Evolutionary conservation across 2,888 invertebrate species (phyloP).

Genomic region (Chloroclysta siterata): DNA sequence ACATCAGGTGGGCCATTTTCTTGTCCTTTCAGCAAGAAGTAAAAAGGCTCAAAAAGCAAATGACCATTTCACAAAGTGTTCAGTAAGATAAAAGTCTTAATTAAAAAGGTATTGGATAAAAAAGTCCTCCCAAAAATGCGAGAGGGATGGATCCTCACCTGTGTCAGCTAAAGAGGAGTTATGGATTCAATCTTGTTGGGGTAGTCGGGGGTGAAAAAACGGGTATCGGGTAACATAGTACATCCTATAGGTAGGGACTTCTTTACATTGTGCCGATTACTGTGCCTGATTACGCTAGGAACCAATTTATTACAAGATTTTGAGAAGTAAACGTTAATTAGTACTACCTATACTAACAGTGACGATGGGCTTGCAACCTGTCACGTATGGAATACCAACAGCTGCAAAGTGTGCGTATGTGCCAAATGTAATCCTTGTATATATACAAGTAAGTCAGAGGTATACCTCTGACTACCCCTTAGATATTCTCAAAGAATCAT

Average conservation of each 20-base stretch:
- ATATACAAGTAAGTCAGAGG: too few relatives aligned
- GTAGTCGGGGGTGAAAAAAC: slow-evolving; percentile 28
- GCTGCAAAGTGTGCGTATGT: too few relatives aligned
- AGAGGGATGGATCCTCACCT: slow-evolving; percentile 38
- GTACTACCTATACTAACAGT: too few relatives aligned
- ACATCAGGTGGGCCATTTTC: too few relatives aligned
- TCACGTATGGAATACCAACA: too few relatives aligned
- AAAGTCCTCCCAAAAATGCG: slow-evolving; percentile 28
- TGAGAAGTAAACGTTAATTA: too few relatives aligned
- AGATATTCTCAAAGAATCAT: too few relatives aligned
- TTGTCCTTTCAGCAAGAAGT: too few relatives aligned
- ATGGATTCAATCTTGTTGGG: slow-evolving; percentile 36
- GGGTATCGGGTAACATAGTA: slow-evolving; percentile 22
- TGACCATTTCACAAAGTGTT: not conserved
- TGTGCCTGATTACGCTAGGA: not conserved
- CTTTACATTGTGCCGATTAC: too few relatives aligned
- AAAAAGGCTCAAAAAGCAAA: not conserved
- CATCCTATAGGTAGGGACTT: slow-evolving; percentile 24
- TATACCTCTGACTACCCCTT: too few relatives aligned
- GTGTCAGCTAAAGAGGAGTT: slow-evolving; percentile 41
- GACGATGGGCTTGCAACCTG: too few relatives aligned
- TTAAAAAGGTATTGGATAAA: slow-evolving; percentile 28
- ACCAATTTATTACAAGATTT: not conserved
- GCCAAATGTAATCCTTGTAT: too few relatives aligned
- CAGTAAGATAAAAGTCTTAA: slow-evolving; percentile 21